phyloP scores from a whole-genome alignment of 2,797 vertebrate genomes.

The Schizothorax lantsangensis region DNA sequence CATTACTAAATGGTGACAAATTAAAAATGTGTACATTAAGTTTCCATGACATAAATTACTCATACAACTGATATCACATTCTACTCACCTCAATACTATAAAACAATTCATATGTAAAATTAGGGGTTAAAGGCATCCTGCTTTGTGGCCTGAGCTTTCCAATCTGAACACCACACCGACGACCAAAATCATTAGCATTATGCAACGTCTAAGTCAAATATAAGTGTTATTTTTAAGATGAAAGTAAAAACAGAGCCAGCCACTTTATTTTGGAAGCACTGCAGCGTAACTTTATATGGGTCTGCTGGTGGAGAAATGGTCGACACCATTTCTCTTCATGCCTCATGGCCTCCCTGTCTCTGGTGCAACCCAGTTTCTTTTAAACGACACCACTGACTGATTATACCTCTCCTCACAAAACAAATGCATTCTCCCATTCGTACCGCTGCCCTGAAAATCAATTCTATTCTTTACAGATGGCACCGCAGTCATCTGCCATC shows the following conservation, averaged over 20 bases:
- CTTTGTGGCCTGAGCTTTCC: not conserved
- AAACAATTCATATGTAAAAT: not conserved
- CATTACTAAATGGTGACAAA: too few relatives aligned
- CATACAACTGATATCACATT: not conserved
- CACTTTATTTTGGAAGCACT: slow-evolving; percentile 35
- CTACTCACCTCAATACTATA: not conserved
- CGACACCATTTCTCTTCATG: slow-evolving; percentile 59
- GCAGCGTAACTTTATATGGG: slow-evolving; percentile 53
- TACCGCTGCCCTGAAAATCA: slow-evolving; percentile 78
- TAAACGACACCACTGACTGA: slow-evolving; percentile 79
- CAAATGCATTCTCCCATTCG: slow-evolving; percentile 75
- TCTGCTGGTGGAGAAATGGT: slow-evolving; percentile 53
- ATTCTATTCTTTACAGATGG: slow-evolving; percentile 75
- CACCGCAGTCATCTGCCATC: slow-evolving; percentile 63
- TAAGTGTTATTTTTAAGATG: slow-evolving; percentile 8
- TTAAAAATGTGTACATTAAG: not conserved
- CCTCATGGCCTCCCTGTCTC: slow-evolving; percentile 63
- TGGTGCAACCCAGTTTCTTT: slow-evolving; percentile 71
- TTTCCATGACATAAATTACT: not conserved
- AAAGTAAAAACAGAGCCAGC: slow-evolving; percentile 24
- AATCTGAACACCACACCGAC: not conserved
- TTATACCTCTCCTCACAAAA: slow-evolving; percentile 80
- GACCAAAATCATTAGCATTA: not conserved
- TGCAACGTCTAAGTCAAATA: not conserved
- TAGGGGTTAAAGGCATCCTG: not conserved